A percentile compares a stretch with the other conserved stretches of the same genome.
Evolutionary conservation across 2,888 invertebrate species (phyloP).

Genomic region (Anoplius nigerrimus): DNA sequence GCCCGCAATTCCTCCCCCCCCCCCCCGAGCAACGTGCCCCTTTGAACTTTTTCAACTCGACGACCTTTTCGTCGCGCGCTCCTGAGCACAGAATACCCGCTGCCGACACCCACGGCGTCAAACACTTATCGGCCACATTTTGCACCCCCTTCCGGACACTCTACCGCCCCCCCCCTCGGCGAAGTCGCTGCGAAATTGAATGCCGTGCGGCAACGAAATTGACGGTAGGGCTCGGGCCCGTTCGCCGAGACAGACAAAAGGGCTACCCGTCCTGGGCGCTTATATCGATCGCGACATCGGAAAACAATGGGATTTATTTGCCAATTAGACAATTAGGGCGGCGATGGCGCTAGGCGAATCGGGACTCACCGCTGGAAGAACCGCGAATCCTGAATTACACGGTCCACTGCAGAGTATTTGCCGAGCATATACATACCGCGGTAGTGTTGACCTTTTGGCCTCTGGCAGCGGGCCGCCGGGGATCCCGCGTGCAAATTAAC

Average conservation of each 20-base stretch:
- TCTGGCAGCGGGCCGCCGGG: constrained; percentile 51
- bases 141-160: constrained; percentile 1
- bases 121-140: constrained; percentile 17
- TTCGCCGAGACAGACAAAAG: constrained; percentile 23
- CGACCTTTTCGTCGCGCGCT: background rate
- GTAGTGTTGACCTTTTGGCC: constrained; percentile 74
- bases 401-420: constrained; percentile 72
- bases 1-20: background rate
- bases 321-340: constrained; percentile 70
- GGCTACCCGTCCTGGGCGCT: constrained; percentile 12
- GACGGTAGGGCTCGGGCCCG: constrained; percentile 2
- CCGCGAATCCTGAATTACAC: constrained; percentile 62
- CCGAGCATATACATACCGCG: constrained; percentile 60
- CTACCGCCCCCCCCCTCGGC: constrained; percentile 13
- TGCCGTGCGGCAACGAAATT: background rate
- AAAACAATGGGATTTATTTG: constrained; percentile 72
- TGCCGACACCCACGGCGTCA: constrained; percentile 43
- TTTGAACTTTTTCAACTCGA: background rate
- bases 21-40: background rate
- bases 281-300: constrained; percentile 54
- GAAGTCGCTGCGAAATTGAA: background rate
- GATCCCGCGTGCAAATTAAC: constrained; percentile 71
- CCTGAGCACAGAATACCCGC: constrained; percentile 1
- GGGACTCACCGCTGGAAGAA: constrained; percentile 50
- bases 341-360: constrained; percentile 38